phyloP scores from a whole-genome alignment of 2,113 vertebrate genomes.

The Marmota monax region DNA sequence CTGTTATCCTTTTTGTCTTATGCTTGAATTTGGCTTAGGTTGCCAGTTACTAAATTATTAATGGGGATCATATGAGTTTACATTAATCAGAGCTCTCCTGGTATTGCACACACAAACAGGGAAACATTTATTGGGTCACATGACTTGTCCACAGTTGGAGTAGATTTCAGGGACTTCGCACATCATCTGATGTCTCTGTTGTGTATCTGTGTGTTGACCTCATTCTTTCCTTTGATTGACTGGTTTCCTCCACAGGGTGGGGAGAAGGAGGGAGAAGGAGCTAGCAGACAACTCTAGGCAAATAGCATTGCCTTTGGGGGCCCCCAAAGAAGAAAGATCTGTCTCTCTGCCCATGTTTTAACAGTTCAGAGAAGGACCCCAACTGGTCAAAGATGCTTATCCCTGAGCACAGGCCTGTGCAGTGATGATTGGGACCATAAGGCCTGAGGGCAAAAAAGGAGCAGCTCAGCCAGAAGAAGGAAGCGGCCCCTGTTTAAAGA shows the following conservation, averaged over 20 bases:
- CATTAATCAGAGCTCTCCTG: background rate
- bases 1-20: background rate
- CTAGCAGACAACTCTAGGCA: background rate
- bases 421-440: background rate
- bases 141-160: background rate
- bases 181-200: background rate
- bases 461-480: background rate
- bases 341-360: background rate
- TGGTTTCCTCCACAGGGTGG: background rate
- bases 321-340: background rate
- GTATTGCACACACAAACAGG: background rate
- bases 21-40: background rate
- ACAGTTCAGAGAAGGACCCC: background rate
- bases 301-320: background rate
- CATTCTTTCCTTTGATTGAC: background rate
- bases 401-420: background rate
- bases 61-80: background rate
- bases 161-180: background rate
- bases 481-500: background rate
- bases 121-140: background rate
- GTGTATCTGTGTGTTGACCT: background rate
- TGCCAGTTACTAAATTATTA: constrained; percentile 37
- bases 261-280: background rate
- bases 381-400: background rate
- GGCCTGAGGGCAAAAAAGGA: background rate